Percentiles rank a stretch among this genome's conserved stretches.
phyloP scores from a whole-genome alignment of 2,797 vertebrate genomes.

The Prunella strophiata region DNA sequence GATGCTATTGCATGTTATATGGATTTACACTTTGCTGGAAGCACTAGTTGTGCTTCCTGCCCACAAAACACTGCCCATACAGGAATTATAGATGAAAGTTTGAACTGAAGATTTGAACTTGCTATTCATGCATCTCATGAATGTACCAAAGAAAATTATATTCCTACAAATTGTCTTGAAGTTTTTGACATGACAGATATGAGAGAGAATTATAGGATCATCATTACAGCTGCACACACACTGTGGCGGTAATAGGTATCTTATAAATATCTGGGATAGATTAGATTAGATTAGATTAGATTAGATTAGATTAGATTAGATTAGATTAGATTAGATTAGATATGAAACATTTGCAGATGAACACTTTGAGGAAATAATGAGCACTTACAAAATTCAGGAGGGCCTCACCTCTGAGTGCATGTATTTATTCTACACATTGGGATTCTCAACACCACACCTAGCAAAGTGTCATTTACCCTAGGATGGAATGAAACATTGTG shows the following conservation, averaged over 20 bases:
- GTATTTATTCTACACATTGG: background rate
- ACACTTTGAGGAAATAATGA: background rate
- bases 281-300: background rate
- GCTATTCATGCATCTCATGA: background rate
- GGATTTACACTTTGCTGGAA: background rate
- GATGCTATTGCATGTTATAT: background rate
- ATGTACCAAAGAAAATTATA: background rate
- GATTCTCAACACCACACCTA: background rate
- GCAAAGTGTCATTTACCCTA: background rate
- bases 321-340: background rate
- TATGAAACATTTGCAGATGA: background rate
- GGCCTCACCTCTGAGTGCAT: background rate
- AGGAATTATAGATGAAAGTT: background rate
- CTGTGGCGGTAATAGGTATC: background rate
- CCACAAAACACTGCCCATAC: background rate
- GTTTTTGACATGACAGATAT: background rate
- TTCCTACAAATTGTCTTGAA: background rate
- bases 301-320: background rate
- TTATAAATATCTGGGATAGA: background rate
- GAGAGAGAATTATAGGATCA: background rate
- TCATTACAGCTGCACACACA: background rate
- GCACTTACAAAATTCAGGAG: background rate
- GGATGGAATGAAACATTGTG: background rate
- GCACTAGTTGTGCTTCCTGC: background rate
- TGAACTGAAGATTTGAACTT: background rate